These are phyloP conservation scores for Euzophera pinguis DNA, from an alignment of 2,888 invertebrate genomes.

Conservation along the genomic window DNA sequence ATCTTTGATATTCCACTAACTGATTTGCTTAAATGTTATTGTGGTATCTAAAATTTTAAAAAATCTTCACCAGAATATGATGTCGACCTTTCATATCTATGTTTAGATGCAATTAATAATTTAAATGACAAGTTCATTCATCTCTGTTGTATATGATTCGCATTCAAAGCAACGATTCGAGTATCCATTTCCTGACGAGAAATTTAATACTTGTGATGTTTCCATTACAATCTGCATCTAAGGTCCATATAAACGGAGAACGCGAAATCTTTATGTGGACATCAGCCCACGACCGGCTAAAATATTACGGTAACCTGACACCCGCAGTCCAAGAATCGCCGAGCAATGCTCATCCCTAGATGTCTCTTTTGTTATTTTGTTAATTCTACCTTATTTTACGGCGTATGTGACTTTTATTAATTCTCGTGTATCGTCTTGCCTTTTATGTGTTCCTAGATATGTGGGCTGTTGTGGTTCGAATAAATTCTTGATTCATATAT, in stretches of 20 bases:
- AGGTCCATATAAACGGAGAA: background rate
- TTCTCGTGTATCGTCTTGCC: background rate
- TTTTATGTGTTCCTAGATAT: background rate
- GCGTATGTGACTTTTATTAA: constrained; percentile 5
- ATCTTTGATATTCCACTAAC: too few relatives aligned
- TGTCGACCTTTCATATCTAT: too few relatives aligned
- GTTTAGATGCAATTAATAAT: background rate
- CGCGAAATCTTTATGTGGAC: constrained; percentile 4
- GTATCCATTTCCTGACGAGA: background rate
- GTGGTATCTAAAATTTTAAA: too few relatives aligned
- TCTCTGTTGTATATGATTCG: background rate
- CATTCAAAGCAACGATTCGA: background rate
- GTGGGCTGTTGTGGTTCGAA: background rate
- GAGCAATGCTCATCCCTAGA: background rate
- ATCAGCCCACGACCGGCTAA: constrained; percentile 4
- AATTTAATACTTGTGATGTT: constrained; percentile 7
- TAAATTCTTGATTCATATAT: background rate
- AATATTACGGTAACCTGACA: constrained; percentile 5
- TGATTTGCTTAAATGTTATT: too few relatives aligned
- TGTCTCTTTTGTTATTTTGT: background rate
- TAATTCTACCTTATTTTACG: constrained; percentile 6
- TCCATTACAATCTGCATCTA: constrained; percentile 6
- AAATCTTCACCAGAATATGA: too few relatives aligned
- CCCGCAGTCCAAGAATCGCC: background rate
- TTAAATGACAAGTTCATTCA: background rate